A percentile compares a stretch with the other conserved stretches of the same genome.
Evolutionary conservation across 37 sponge, comb jelly and placozoan species (phyloP).

Genomic region (Eunapius fragilis): DNA sequence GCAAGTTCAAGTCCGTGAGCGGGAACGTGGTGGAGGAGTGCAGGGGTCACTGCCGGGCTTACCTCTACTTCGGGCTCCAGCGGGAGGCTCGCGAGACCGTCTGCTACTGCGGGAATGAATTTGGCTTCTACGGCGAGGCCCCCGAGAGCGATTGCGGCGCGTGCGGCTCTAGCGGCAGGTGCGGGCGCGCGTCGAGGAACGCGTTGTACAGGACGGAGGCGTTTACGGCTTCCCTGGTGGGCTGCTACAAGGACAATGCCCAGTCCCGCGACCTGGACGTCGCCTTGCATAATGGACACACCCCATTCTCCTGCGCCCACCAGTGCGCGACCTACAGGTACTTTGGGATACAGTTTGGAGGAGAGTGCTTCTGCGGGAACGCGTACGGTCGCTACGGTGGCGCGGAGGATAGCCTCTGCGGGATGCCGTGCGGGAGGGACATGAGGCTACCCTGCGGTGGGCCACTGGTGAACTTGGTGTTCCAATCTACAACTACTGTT

Average conservation of each 20-base stretch:
- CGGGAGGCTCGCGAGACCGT: background rate
- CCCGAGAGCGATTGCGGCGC: conserved; percentile 22
- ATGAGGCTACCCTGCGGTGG: conserved; percentile 11
- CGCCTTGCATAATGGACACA: background rate
- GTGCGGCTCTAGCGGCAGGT: background rate
- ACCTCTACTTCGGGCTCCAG: conserved; percentile 34
- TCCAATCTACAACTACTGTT: background rate
- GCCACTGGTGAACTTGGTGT: conserved; percentile 5
- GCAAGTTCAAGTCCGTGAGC: background rate
- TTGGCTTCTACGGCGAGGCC: conserved; percentile 15
- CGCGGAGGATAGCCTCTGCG: conserved; percentile 1
- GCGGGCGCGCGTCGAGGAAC: background rate
- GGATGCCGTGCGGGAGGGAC: background rate
- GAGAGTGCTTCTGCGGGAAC: conserved; percentile 32
- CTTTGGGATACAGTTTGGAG: conserved; percentile 30
- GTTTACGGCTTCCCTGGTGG: background rate
- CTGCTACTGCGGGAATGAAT: conserved; percentile 49
- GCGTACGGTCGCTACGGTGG: conserved; percentile 19
- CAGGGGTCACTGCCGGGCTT: background rate
- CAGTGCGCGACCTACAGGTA: background rate
- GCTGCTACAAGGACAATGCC: background rate
- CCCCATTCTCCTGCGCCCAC: background rate
- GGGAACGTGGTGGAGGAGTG: background rate
- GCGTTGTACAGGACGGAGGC: background rate
- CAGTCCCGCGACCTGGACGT: background rate